Percentiles rank a stretch among this genome's conserved stretches.
phyloP scores from a whole-genome alignment of 2,888 invertebrate genomes.

The Prosapia bicincta region DNA sequence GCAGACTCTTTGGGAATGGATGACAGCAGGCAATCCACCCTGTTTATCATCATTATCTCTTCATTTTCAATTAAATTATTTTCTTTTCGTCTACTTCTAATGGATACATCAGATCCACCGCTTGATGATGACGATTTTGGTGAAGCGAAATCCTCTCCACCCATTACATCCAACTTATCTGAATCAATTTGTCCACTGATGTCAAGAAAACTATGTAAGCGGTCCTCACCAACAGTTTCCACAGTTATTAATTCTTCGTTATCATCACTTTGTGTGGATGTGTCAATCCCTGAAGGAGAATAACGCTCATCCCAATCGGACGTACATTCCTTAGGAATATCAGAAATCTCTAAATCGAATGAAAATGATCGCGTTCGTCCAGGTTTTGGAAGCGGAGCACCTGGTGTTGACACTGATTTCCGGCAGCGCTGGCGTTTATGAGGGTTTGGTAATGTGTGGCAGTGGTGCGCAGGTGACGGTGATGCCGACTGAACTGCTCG shows the following conservation, averaged over 20 bases:
- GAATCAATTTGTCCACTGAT: slow-evolving; percentile 34
- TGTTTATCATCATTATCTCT: slow-evolving; percentile 35
- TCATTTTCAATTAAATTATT: slow-evolving; percentile 24
- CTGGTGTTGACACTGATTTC: slow-evolving; percentile 17
- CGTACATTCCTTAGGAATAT: slow-evolving; percentile 17
- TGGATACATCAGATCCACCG: slow-evolving; percentile 22
- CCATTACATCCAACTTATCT: slow-evolving; percentile 30
- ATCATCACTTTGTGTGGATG: slow-evolving; percentile 15
- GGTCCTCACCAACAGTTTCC: slow-evolving; percentile 34
- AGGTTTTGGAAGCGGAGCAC: slow-evolving; percentile 5
- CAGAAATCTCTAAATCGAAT: slow-evolving; percentile 22
- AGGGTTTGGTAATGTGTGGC: slow-evolving; percentile 25
- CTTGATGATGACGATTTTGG: slow-evolving; percentile 27
- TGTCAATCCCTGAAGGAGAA: neutral
- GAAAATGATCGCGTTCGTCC: slow-evolving; percentile 27
- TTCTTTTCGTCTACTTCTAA: slow-evolving; percentile 17
- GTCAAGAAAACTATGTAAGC: slow-evolving; percentile 33
- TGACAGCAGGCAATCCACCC: slow-evolving; percentile 32
- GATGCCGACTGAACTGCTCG: slow-evolving; percentile 30
- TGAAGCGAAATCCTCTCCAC: slow-evolving; percentile 28
- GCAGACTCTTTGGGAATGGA: slow-evolving; percentile 39
- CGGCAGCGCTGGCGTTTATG: slow-evolving; percentile 28
- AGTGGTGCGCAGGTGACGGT: slow-evolving; percentile 29
- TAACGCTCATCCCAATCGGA: slow-evolving; percentile 18
- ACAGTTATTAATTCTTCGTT: slow-evolving; percentile 37